phyloP scores from a whole-genome alignment of 2,797 vertebrate genomes.

The Labroides dimidiatus region DNA sequence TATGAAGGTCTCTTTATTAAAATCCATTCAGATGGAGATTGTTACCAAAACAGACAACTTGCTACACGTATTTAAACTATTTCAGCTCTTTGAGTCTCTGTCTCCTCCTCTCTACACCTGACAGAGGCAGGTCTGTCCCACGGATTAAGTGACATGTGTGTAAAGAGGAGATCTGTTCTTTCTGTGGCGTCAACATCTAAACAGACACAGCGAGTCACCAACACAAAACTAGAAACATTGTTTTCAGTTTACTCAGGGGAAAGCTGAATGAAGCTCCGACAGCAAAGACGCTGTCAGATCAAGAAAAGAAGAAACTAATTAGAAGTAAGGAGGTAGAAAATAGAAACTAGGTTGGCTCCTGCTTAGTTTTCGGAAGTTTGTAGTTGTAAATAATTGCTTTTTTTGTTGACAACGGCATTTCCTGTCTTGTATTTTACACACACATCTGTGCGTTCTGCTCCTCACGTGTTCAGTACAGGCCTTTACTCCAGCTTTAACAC shows the following conservation, averaged over 20 bases:
- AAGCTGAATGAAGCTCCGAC: not conserved
- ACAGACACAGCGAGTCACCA: conserved; percentile 13
- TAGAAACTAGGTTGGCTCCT: no score
- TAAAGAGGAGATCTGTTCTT: conserved; percentile 12
- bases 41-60: conserved; percentile 42
- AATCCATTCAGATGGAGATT: conserved; percentile 46
- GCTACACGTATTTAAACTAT: conserved; percentile 26
- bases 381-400: no score
- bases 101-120: conserved; percentile 20
- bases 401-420: no score
- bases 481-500: no score
- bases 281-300: not conserved
- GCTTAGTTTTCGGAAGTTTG: no score
- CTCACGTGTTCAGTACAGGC: no score
- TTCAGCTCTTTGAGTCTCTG: conserved; percentile 1
- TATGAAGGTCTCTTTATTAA: conserved; percentile 46
- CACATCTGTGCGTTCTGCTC: no score
- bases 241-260: conserved; percentile 8
- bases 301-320: not conserved
- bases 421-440: no score
- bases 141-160: not conserved
- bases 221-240: conserved; percentile 7
- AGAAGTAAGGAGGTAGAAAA: not conserved
- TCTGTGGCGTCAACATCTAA: not conserved
- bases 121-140: conserved; percentile 10